Base-by-base conservation (phyloP, 2,113 vertebrate species). In the Esox niger region DNA sequence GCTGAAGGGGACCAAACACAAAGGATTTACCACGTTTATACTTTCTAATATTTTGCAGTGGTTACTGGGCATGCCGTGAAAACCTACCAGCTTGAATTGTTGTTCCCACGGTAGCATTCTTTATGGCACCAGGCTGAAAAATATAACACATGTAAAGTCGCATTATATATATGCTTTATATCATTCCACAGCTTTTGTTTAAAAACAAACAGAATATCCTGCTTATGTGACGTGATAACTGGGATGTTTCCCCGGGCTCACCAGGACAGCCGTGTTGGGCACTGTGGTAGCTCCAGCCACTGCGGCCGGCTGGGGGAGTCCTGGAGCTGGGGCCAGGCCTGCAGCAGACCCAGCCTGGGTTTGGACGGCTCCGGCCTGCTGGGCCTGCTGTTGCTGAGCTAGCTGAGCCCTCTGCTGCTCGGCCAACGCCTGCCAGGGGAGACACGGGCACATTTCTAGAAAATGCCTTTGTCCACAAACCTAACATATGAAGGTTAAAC, bases 71-170 rank as follows among this genome's bases (percentile, higher is more conserved):
- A n/a, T 47, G 25, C 8, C 26, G 61, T 20, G 21, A 7, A 33
- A 54, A 62, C 91, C 62, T 90, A 99, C 97, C 95, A 67, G 95
- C 86, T 69, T 97, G 95, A 68, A 97, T 93, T 82, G 92, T 96
- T 1, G 95, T 95, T 55, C 95, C 95, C 0, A 92, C 91, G 15
- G 94, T 91, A 0, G 95, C 90, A 0, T 94, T 95, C 83, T 99
- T 99, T 61, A 99, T 94, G 35, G 94, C 89, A 64, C 96, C 96
- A 6, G 96, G 89, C 96, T 99, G 80, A 73, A 84, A 72, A 75
- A 75, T 73, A 80, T 23, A 90, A 13, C 13, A 10, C 32, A 57
- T 62, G 21, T n/a, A 4, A 30, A 73, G 26, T n/a, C n/a, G n/a
- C n/a, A 68, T 11, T 1, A 29, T 62, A 21, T 38, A 11, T 63